A percentile compares a stretch with the other conserved stretches of the same genome.
These are phyloP conservation scores for Oxytorus armatus DNA, from an alignment of 2,888 invertebrate genomes.

Conservation along the genomic window DNA sequence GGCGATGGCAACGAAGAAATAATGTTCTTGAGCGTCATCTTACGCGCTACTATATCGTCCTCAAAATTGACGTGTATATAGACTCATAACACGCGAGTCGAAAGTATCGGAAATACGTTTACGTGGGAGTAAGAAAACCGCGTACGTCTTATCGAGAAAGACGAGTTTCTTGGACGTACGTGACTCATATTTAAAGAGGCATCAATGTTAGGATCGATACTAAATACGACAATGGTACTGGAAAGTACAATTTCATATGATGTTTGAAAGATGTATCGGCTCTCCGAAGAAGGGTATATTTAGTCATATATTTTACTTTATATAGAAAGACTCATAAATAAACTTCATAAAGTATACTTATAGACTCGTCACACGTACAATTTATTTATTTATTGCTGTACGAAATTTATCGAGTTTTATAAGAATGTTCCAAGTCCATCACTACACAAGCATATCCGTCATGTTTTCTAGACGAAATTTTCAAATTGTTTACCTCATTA, in stretches of 20 bases:
- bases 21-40: conserved; percentile 11
- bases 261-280: neutral
- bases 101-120: conserved; percentile 65
- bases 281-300: conserved; percentile 4
- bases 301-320: neutral
- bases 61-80: conserved; percentile 28
- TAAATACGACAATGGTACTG: conserved; percentile 17
- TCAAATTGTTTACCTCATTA: too few species aligned
- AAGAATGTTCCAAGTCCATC: too few species aligned
- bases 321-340: too few species aligned
- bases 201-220: conserved; percentile 21
- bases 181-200: conserved; percentile 25
- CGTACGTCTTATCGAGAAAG: conserved; percentile 19
- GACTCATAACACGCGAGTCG: conserved; percentile 27
- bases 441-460: too few species aligned
- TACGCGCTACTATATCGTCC: conserved; percentile 14
- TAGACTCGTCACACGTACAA: too few species aligned
- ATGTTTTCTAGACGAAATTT: too few species aligned
- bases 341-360: too few species aligned
- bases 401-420: too few species aligned
- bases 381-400: too few species aligned
- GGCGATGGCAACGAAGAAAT: conserved; percentile 15
- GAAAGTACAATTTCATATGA: conserved; percentile 14
- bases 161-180: conserved; percentile 18
- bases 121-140: conserved; percentile 32